phyloP scores from a whole-genome alignment of 1,140 invertebrate species.

The Pentalonia nigronervosa region DNA sequence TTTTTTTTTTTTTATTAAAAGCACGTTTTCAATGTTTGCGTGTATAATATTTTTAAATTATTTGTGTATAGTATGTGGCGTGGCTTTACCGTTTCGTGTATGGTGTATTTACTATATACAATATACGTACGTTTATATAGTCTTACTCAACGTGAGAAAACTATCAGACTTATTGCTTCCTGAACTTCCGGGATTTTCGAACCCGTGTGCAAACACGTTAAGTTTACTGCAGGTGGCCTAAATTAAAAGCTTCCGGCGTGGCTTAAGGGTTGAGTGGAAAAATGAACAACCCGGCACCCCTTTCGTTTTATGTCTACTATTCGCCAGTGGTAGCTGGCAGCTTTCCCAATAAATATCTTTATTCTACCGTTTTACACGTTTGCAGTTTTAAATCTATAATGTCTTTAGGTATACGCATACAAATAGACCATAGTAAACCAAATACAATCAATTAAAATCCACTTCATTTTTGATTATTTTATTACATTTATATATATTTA shows the following conservation, averaged over 20 bases:
- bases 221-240: background rate
- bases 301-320: background rate
- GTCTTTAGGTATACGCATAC: background rate
- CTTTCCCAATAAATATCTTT: constrained; percentile 15
- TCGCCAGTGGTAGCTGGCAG: background rate
- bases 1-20: background rate
- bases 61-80: background rate
- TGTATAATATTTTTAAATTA: background rate
- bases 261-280: background rate
- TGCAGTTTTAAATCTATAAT: no score
- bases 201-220: background rate
- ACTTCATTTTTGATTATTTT: no score
- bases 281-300: background rate
- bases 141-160: background rate
- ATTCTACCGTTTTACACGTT: background rate
- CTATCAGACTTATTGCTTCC: constrained; percentile 38
- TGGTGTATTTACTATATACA: background rate
- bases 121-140: background rate
- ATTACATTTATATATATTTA: no score
- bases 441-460: background rate
- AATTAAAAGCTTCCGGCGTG: constrained; percentile 29
- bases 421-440: no score
- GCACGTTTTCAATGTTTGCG: background rate
- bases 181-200: background rate
- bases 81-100: background rate